Conservation (phyloP, 2,113 vertebrate genomes). For the Poecile atricapillus region DNA sequence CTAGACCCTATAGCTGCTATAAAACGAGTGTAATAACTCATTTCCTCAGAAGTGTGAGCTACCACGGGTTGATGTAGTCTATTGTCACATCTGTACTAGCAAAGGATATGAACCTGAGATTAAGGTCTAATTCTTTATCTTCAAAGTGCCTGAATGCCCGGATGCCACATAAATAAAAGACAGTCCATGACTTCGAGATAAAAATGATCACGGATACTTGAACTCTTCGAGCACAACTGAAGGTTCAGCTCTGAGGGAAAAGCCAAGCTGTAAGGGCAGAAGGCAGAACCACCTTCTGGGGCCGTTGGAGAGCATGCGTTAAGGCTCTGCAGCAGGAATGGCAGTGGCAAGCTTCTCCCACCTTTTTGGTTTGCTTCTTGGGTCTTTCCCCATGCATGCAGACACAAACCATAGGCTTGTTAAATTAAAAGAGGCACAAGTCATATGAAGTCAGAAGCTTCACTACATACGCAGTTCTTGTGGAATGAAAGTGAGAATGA, state of each 20-base stretch:
- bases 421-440: neutral
- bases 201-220: neutral
- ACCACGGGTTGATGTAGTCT: neutral
- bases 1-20: neutral
- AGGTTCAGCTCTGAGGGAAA: neutral
- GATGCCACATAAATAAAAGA: neutral
- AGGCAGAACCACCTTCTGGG: neutral
- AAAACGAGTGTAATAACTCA: neutral
- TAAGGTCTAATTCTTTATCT: neutral
- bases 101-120: neutral
- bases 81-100: neutral
- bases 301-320: rapidly evolving
- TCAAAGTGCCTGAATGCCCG: neutral
- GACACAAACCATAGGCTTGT: neutral
- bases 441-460: neutral
- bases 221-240: neutral
- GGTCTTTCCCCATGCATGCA: neutral
- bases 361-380: neutral
- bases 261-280: neutral
- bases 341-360: neutral
- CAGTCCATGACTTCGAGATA: neutral
- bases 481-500: neutral
- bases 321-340: neutral
- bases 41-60: neutral
- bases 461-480: neutral